A percentile compares a stretch with the other conserved stretches of the same genome.
Evolutionary conservation across 2,797 vertebrate genomes (phyloP).

Genomic region (Enteromius unitaeniatus): DNA sequence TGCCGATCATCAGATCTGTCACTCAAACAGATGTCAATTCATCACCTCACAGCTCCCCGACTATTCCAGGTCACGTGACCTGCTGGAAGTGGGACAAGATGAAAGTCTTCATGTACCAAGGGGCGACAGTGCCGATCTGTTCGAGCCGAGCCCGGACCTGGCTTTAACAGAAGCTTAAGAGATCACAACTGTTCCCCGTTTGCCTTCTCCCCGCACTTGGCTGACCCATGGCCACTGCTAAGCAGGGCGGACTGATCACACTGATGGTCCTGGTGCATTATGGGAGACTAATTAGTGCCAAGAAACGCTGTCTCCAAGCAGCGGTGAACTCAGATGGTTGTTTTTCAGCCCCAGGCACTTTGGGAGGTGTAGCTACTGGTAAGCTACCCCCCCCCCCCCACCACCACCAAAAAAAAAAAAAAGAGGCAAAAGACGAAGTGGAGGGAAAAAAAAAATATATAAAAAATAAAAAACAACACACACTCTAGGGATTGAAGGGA

Average conservation of each 20-base stretch:
- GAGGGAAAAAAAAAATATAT: conserved; percentile 18
- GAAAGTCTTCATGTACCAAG: conserved; percentile 43
- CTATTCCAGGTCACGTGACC: conserved; percentile 52
- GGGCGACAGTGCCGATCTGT: conserved; percentile 45
- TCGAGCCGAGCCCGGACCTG: conserved; percentile 33
- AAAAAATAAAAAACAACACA: conserved; percentile 45
- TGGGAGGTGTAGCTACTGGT: conserved; percentile 75
- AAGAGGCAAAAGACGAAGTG: conserved; percentile 58
- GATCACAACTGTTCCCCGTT: conserved; percentile 60
- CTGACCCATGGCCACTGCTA: conserved; percentile 69
- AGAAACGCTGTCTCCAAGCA: conserved; percentile 76
- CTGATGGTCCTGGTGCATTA: conserved; percentile 71
- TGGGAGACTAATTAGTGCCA: conserved; percentile 78
- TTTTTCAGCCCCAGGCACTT: conserved; percentile 76
- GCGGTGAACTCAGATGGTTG: conserved; percentile 77
- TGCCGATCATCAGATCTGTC: conserved; percentile 58
- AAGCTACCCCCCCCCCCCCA: conserved; percentile 67
- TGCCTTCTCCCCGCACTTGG: conserved; percentile 53
- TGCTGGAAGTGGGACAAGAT: conserved; percentile 42
- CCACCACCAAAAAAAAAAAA: no score
- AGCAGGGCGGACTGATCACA: conserved; percentile 60
- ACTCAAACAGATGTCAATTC: conserved; percentile 60
- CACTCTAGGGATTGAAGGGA: conserved; percentile 68
- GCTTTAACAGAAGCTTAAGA: conserved; percentile 59
- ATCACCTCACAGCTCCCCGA: conserved; percentile 49